Conservation (phyloP, 2,113 vertebrate genomes). For the Pungitius pungitius region DNA sequence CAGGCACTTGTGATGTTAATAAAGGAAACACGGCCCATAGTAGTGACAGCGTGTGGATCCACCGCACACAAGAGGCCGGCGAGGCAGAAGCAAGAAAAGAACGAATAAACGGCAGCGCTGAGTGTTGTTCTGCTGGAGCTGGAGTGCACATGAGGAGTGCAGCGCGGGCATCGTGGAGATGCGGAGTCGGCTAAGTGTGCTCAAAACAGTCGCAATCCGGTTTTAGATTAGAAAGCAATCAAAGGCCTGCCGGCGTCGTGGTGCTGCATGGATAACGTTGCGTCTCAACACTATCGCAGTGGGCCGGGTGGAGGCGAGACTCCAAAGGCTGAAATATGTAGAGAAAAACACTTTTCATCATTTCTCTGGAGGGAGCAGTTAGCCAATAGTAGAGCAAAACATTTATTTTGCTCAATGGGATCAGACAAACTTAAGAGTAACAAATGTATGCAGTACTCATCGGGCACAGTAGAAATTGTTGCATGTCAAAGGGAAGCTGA, state of each 20-base stretch:
- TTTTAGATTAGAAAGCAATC: slow-evolving; percentile 67
- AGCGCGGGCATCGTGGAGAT: slow-evolving; percentile 25
- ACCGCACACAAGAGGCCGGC: not conserved
- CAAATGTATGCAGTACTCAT: not conserved
- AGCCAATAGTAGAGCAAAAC: not conserved
- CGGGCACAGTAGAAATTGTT: not conserved
- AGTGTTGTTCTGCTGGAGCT: slow-evolving; percentile 40
- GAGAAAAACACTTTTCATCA: slow-evolving; percentile 3
- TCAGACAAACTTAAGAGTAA: slow-evolving; percentile 3
- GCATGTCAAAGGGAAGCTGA: not conserved
- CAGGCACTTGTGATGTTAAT: slow-evolving; percentile 10
- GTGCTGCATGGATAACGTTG: slow-evolving; percentile 49
- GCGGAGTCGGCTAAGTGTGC: slow-evolving; percentile 34
- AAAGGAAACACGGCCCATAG: not conserved
- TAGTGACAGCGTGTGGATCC: slow-evolving; percentile 19
- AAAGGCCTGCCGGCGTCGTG: slow-evolving; percentile 43
- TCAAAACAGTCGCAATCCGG: slow-evolving; percentile 55
- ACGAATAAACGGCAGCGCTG: slow-evolving; percentile 15
- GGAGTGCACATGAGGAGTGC: slow-evolving; percentile 25
- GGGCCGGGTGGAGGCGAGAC: slow-evolving; percentile 27
- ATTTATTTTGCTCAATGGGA: slow-evolving; percentile 18
- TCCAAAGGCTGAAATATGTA: slow-evolving; percentile 56
- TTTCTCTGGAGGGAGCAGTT: slow-evolving; percentile 24
- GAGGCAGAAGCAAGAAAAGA: slow-evolving; percentile 8
- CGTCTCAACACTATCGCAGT: slow-evolving; percentile 34